Percentiles rank a stretch among this genome's conserved stretches.
Conservation (phyloP, 2,113 vertebrate genomes). For the Myiopsitta monachus region DNA sequence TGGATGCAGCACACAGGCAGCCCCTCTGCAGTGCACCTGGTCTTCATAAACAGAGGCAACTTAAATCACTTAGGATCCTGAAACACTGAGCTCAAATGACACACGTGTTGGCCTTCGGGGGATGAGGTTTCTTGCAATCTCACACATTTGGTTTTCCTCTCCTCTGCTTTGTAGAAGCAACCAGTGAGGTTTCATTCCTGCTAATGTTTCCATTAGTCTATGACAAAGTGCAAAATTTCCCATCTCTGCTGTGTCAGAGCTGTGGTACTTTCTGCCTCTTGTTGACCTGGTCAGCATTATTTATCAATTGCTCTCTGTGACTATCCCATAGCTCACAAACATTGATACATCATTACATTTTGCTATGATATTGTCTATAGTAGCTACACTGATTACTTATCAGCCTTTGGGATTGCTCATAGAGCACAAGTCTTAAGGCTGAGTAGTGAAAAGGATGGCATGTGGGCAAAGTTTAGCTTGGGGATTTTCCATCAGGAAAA, state of each 20-base stretch:
- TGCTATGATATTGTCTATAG: neutral
- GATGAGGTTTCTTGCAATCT: neutral
- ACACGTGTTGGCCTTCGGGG: fast-evolving
- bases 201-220: neutral
- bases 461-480: neutral
- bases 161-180: neutral
- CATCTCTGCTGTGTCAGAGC: neutral
- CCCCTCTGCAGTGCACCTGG: neutral
- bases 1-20: neutral
- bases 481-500: neutral
- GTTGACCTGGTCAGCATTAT: neutral
- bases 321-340: neutral
- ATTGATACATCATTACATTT: neutral
- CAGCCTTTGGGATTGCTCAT: neutral
- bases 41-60: neutral
- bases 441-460: neutral
- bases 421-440: neutral
- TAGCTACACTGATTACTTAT: neutral
- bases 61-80: fast-evolving
- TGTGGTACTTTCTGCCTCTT: neutral
- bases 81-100: fast-evolving
- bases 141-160: neutral
- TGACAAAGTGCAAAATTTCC: neutral
- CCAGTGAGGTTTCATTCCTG: neutral
- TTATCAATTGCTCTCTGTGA: neutral